Base-by-base conservation (phyloP, 2,888 invertebrate species). In the Melanargia galathea region DNA sequence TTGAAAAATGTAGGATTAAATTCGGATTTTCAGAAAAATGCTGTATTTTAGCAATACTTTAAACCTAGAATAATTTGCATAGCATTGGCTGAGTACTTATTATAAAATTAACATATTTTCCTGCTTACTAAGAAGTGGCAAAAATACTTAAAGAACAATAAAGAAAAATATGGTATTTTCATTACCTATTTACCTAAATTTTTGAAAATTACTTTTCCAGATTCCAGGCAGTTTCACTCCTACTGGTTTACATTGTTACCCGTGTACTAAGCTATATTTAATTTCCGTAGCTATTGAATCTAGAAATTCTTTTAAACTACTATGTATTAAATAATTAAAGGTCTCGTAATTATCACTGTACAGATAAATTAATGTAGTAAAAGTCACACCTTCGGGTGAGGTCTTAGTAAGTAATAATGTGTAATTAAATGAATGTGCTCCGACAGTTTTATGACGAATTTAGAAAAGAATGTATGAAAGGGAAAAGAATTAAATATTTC, bases 381-480 rank as follows among this genome's bases (percentile, higher is more conserved):
- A 68, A 65, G 85, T 86, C 88, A 86, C 89, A 87, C 87, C 85
- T 84, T 78, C 81, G 86, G 87, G 89, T 87, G 88, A 87, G 80
- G 84, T 86, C 87, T 88, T 86, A 87, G 89, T 90, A 89, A 90
- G 90, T 87, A 84, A 71, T 88, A 85, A 87, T 87, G 86, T 87
- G 84, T 85, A 81, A 86, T 85, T 88, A 86, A 84, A 85, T 91
- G 88, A 87, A 91, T 92, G 90, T 91, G 90, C 90, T 90, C 90
- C 85, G 86, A 87, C 86, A 87, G 86, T 90, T 89, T 85, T 85
- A 88, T 87, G 90, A 90, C 90, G 90, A 91, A 91, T 90, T 89
- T 89, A 90, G 90, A 90, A 90, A 87, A 88, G 83, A 90, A 83
- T 91, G 91, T 91, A 91, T 84, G 89, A 87, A 88, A 90, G 83